Base-by-base conservation (phyloP, 2,888 invertebrate species). In the Chrysotoxum bicinctum region DNA sequence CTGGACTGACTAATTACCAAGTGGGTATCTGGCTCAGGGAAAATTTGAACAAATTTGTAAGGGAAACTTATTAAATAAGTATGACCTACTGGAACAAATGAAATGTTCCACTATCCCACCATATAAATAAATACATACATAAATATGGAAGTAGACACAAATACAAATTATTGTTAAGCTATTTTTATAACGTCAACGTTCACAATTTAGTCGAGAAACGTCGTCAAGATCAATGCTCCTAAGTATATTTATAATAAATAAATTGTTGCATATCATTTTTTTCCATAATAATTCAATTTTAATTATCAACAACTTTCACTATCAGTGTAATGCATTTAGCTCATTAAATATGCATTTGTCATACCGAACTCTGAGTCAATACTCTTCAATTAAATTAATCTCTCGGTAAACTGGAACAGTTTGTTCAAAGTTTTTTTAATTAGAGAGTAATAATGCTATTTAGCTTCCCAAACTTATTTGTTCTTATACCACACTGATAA, bases 401-500 rank as follows among this genome's bases (percentile, higher is more conserved):
- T 72, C 68, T 54, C 4, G 54, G 43, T 62, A 66, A 82, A 82
- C 45, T 73, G 66, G 56, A 64, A 72, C 72, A 77, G 62, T 43
- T 73, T 74, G 52, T 68, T 60, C 32, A 14, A 45, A 54, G 40
- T 40, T 54, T 50, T 45, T 16, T 58, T 78, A 78, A 81, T 72
- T 70, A 66, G 64, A 40, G 56, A 52, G 48, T 52, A 68, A 56
- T 37, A 32, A 68, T 43, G 26, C 50, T 23, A 21, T 35, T 35
- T 23, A 8, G 26, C 21, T 37, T 32, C 30, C n/a, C 32, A 12
- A 8, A 23, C 23, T 21, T 26, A 19, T 21, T 32, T 40, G 50
- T 40, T 43, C n/a, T 54, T 64, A 56, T 78, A 78, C 64, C 62
- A 43, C 72, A 23, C 35, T 48, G 84, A 84, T 84, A 84, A 84